Conservation (phyloP, 2,113 vertebrate genomes). For the Etia nguti region DNA sequence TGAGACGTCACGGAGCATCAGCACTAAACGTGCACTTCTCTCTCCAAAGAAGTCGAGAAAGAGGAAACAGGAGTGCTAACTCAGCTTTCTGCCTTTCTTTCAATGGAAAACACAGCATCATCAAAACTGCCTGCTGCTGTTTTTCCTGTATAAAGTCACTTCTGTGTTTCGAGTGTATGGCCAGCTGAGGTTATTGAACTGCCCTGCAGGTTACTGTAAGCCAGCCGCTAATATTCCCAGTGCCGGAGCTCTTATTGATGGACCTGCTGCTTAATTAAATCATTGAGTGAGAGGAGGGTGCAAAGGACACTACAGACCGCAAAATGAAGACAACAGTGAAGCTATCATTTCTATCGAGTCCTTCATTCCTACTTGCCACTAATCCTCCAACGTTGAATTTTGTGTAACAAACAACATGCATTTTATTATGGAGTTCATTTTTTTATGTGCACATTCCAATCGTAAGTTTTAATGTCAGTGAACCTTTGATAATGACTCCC, state of each 20-base stretch:
- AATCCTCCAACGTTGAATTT: not conserved
- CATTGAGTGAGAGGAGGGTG: not conserved
- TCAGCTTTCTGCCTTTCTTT: slow-evolving; percentile 59
- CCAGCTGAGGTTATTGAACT: slow-evolving; percentile 36
- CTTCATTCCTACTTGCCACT: not conserved
- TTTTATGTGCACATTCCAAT: not conserved
- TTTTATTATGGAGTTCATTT: fast-evolving
- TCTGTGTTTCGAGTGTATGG: slow-evolving; percentile 32
- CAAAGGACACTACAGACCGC: not conserved
- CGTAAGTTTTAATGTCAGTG: not conserved
- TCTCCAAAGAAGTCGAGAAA: slow-evolving; percentile 41
- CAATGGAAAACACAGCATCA: slow-evolving; percentile 53
- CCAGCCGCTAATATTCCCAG: not conserved
- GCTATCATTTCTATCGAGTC: not conserved
- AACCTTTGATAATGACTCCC: not conserved
- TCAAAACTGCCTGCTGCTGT: slow-evolving; percentile 22
- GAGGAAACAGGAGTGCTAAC: slow-evolving; percentile 63
- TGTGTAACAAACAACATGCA: not conserved
- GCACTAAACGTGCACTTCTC: slow-evolving; percentile 54
- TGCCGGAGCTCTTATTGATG: slow-evolving; percentile 37
- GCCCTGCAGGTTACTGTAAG: not conserved
- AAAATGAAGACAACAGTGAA: not conserved
- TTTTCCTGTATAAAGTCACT: slow-evolving; percentile 40
- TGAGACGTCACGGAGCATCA: slow-evolving; percentile 42
- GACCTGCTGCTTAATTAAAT: not conserved